Conservation (phyloP, 2,797 vertebrate species). For the Aeoliscus strigatus region DNA sequence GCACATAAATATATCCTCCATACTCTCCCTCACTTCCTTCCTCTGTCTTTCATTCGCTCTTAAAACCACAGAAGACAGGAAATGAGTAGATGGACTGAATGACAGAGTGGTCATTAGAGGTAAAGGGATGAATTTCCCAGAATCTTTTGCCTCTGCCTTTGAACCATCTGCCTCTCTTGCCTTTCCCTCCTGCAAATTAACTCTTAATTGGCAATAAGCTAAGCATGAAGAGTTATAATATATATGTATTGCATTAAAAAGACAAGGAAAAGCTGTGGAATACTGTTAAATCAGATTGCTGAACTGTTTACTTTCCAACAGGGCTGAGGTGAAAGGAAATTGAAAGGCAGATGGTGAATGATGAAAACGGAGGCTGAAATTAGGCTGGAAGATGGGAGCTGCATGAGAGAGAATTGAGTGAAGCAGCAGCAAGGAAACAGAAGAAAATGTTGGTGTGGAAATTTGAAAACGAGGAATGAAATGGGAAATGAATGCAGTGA, state of each 20-base stretch:
- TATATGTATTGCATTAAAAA: constrained; percentile 44
- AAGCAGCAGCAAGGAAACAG: constrained; percentile 36
- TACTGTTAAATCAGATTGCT: constrained; percentile 27
- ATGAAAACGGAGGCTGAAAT: constrained; percentile 62
- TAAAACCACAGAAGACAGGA: constrained; percentile 32
- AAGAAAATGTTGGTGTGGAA: constrained; percentile 17
- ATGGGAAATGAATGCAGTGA: constrained; percentile 17
- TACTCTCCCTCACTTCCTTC: constrained; percentile 1
- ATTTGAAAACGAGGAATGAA: neutral
- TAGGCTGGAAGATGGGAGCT: constrained; percentile 51
- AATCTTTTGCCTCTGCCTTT: constrained; percentile 58
- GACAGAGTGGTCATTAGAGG: constrained; percentile 49
- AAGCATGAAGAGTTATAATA: constrained; percentile 60
- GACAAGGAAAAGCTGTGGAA: constrained; percentile 25
- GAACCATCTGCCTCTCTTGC: constrained; percentile 72
- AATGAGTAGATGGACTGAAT: constrained; percentile 31
- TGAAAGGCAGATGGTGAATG: constrained; percentile 52
- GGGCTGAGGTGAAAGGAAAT: constrained; percentile 48
- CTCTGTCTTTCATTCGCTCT: constrained; percentile 20
- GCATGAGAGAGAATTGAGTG: constrained; percentile 40
- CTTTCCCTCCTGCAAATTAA: constrained; percentile 67
- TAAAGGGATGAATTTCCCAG: constrained; percentile 63
- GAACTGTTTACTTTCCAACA: constrained; percentile 39
- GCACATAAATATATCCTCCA: constrained; percentile 41
- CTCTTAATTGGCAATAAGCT: constrained; percentile 62